Evolutionary conservation across 2,113 vertebrate genomes (phyloP).

Genomic region (Emydura subglobosa): DNA sequence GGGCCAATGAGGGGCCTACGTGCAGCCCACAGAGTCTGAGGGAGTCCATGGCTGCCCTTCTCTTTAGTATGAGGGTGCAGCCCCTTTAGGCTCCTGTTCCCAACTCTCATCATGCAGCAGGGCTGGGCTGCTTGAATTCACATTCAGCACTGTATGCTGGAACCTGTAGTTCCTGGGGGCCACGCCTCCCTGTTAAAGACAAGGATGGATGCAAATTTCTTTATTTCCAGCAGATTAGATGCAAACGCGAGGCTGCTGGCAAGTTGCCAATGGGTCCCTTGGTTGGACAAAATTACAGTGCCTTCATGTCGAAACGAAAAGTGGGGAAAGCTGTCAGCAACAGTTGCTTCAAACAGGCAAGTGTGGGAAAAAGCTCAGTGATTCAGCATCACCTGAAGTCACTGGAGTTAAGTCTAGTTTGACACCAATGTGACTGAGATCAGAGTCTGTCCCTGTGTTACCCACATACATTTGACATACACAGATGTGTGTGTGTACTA

Average conservation of each 20-base stretch:
- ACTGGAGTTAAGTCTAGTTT: fast-evolving
- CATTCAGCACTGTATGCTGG: neutral
- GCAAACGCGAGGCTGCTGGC: neutral
- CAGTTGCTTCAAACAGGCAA: neutral
- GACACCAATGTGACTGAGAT: fast-evolving
- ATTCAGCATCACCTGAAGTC: neutral
- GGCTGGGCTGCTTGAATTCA: neutral
- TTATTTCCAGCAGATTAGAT: neutral
- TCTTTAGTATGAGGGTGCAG: neutral
- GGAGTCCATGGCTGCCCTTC: neutral
- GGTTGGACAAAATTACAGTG: too few species aligned
- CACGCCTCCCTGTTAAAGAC: neutral
- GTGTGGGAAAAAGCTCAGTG: neutral
- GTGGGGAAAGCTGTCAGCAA: neutral
- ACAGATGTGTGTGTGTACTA: neutral
- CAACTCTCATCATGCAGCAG: neutral
- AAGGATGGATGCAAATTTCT: too few species aligned
- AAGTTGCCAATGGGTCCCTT: neutral
- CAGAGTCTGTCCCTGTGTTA: neutral
- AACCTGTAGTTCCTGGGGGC: neutral
- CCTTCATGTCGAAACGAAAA: neutral
- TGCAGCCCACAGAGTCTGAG: neutral
- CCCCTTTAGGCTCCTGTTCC: neutral
- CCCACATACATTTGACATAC: neutral
- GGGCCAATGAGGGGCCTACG: neutral